Percentiles rank a stretch among this genome's conserved stretches.
phyloP scores from a whole-genome alignment of 2,888 invertebrate species.

The Octodonta nipae region DNA sequence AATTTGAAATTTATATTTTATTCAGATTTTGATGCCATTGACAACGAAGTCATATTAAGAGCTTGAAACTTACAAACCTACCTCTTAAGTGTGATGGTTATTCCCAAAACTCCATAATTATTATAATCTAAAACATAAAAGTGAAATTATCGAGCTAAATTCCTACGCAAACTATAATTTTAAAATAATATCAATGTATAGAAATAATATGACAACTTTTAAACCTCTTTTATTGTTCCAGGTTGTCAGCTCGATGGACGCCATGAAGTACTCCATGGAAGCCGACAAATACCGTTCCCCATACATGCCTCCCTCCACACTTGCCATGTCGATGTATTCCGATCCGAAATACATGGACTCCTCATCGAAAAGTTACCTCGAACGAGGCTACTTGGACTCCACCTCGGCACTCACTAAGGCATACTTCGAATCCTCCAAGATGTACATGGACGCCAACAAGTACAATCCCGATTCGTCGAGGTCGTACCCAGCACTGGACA shows the following conservation, averaged over 20 bases:
- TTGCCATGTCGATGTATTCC: constrained; percentile 58
- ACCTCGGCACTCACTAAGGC: constrained; percentile 54
- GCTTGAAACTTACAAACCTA: too few relatives aligned
- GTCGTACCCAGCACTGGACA: constrained; percentile 45
- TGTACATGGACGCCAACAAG: constrained; percentile 53
- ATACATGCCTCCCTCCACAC: constrained; percentile 50
- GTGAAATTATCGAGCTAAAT: too few relatives aligned
- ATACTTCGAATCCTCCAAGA: constrained; percentile 52
- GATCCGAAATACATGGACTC: constrained; percentile 53
- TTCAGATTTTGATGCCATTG: too few relatives aligned
- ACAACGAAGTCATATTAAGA: too few relatives aligned
- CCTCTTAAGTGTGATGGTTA: too few relatives aligned
- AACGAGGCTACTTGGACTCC: constrained; percentile 57
- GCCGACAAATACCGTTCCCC: constrained; percentile 62
- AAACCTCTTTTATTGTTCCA: constrained; percentile 32
- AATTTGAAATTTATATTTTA: too few relatives aligned
- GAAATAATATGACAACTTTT: background rate
- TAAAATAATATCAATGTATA: too few relatives aligned
- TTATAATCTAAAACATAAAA: too few relatives aligned
- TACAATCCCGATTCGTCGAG: constrained; percentile 31
- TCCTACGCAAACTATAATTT: too few relatives aligned
- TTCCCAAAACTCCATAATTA: too few relatives aligned
- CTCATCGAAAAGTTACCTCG: constrained; percentile 42
- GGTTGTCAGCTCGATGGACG: constrained; percentile 64
- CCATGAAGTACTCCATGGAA: constrained; percentile 66